Evolutionary conservation across 2,888 invertebrate species (phyloP).

Genomic region (Tipula confusa): DNA sequence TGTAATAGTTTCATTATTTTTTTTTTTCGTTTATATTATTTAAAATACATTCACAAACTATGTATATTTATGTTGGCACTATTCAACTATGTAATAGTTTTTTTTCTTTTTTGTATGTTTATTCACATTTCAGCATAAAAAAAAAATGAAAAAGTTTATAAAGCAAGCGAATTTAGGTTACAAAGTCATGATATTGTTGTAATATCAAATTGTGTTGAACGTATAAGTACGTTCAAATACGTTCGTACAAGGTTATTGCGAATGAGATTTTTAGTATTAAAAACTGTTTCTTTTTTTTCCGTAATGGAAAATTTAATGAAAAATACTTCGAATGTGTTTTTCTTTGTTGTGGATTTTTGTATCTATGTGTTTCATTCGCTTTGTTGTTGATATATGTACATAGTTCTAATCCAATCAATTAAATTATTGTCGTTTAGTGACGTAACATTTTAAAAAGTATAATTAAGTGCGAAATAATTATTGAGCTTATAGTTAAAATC

Average conservation of each 20-base stretch:
- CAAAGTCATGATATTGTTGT: not conserved
- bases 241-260: not conserved
- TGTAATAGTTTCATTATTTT: not conserved
- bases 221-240: not conserved
- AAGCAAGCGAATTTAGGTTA: slow-evolving; percentile 13
- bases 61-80: not conserved
- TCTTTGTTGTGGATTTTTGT: not conserved
- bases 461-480: not conserved
- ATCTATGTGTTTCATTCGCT: not conserved
- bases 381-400: not conserved
- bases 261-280: not conserved
- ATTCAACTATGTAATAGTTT: not conserved
- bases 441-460: not conserved
- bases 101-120: too few species aligned
- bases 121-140: slow-evolving; percentile 1
- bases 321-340: not conserved
- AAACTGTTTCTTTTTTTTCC: not conserved
- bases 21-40: too few species aligned
- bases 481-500: too few species aligned
- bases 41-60: not conserved
- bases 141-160: not conserved
- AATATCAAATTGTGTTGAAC: not conserved
- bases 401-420: not conserved
- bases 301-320: not conserved
- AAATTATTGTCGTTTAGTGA: not conserved